Evolutionary conservation across 2,888 invertebrate species (phyloP), one percentile per base, ranked within the genome.

Genomic region (Drosophila fungiperda): DNA sequence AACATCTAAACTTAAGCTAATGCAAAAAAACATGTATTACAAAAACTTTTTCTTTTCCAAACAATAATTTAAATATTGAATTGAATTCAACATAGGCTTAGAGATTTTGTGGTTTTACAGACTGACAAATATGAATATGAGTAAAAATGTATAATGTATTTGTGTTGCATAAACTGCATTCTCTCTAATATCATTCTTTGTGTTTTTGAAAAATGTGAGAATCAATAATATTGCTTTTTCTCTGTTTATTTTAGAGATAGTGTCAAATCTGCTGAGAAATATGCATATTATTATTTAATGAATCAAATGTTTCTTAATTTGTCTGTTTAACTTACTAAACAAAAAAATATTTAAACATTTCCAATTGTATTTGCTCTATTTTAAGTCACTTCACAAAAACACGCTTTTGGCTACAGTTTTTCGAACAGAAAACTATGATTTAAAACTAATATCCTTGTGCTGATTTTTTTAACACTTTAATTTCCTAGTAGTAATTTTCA

Each of bases 401-500:
- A 50, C 32, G 9, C 9, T n/a, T 52, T 9, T 1, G 32, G 12
- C 33, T 6, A n/a, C n/a, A 20, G 32, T 35, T 35, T 45, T 33
- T 45, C 4, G 5, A 11, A 6, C 29, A 9, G 7, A 38, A 66
- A 69, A 42, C 38, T 48, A 67, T 55, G 1, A 49, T 20, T 69
- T 48, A 40, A 45, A 75, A 17, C 64, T 64, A 71, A 76, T 76
- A 75, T 75, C 76, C 70, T 50, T 29, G 52, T 45, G 36, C 48
- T 50, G 12, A 53, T 49, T 26, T 40, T 33, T 36, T n/a, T 36
- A 58, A 57, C 52, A 68, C 67, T 78, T 78, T 66, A 71, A 69
- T 78, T 74, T 77, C 71, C 74, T 77, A 55, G 32, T 20, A 64
- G 33, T 20, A 32, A 50, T 73, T 70, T 78, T 74, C 69, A 69